Base-by-base conservation (phyloP, 1,140 invertebrate genomes). In the Chironomus striatipennis region DNA sequence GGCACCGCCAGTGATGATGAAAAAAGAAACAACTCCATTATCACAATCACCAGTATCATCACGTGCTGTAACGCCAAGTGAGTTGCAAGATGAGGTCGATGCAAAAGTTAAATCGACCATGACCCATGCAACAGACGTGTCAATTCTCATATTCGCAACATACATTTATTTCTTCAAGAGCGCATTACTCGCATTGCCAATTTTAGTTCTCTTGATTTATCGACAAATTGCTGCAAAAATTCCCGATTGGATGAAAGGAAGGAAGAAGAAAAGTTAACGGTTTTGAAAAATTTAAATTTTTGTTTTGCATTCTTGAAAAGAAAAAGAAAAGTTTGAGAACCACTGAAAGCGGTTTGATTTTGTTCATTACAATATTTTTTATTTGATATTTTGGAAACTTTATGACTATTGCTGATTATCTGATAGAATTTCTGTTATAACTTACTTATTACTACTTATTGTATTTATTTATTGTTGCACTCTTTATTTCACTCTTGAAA, bases 141-240 rank as follows among this genome's bases (percentile, higher is more conserved):
- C 88, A 43, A 85, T 92, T 76, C 85, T 92, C 73, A 73, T 89
- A 15, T 86, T 92, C 1, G 91, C 91, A 6, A 65, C 80, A 10
- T 84, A 84, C 73, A 15, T 93, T 47, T 93, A 93, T 80, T 80
- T 92, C 10, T 93, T 92, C 78, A 90, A 91, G 78, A 90, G 91
- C 77, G 90, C 92, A 79, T 83, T 88, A 74, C 82, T 93, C 18
- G 90, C 91, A 1, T 85, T 94, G 75, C 92, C 91, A 20, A 87
- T 93, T 76, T 85, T 94, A 74, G 85, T 88, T 7, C 83, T 94
- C 0, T 87, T 93, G 78, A 87, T 93, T 73, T 93, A 91, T 79
- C 85, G 91, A 74, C 90, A 91, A 79, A 78, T 93, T 43, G 87
- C 78, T 70, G 81, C 80, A 74, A 83, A 83, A 76, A 81, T 87